Conservation (phyloP, 2,113 vertebrate genomes). For the Canis aureus region DNA sequence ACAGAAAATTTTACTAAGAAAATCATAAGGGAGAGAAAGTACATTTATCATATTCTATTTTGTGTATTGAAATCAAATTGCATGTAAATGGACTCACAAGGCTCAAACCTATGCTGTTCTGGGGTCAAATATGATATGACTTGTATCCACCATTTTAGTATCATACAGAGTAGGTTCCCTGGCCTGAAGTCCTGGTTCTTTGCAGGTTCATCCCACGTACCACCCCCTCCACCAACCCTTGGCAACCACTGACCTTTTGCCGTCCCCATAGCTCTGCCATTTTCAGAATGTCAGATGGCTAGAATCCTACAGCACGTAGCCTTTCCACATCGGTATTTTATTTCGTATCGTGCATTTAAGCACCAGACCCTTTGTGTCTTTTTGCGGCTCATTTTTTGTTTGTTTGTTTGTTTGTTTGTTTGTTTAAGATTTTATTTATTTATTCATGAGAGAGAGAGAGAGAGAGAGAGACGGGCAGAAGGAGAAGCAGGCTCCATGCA, state of each 20-base stretch:
- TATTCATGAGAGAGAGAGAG: no score
- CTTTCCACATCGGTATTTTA: background rate
- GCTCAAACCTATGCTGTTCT: background rate
- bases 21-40: background rate
- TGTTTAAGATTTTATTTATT: no score
- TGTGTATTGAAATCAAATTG: background rate
- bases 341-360: background rate
- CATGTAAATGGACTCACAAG: background rate
- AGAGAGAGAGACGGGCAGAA: no score
- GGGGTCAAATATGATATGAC: background rate
- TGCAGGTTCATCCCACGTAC: rapidly evolving
- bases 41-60: background rate
- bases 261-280: background rate
- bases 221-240: rapidly evolving
- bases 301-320: rapidly evolving
- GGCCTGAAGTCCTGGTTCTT: background rate
- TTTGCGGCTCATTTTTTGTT: background rate
- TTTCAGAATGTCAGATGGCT: background rate
- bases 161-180: no score
- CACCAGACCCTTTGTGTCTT: background rate
- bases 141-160: rapidly evolving
- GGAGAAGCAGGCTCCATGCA: no score
- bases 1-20: background rate
- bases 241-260: background rate
- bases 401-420: no score